These are phyloP conservation scores for Aeoliscus strigatus DNA, from an alignment of 2,797 vertebrate species.

Conservation along the genomic window DNA sequence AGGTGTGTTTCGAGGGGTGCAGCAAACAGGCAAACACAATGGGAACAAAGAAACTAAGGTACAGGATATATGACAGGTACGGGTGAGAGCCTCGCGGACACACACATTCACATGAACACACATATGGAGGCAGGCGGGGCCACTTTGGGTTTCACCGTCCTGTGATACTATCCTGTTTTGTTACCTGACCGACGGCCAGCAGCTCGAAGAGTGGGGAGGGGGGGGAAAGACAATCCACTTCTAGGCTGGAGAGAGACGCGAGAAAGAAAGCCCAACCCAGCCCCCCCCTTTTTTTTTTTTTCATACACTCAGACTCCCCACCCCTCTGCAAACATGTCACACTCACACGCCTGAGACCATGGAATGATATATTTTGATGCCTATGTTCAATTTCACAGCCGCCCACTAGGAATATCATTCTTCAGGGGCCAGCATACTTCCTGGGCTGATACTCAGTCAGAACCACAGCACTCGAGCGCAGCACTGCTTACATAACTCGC, in stretches of 20 bases:
- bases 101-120: conserved; percentile 68
- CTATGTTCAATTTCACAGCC: conserved; percentile 50
- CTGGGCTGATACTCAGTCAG: conserved; percentile 43
- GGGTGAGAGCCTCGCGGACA: conserved; percentile 79
- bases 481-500: conserved; percentile 57
- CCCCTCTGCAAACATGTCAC: conserved; percentile 62
- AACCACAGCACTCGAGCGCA: conserved; percentile 23
- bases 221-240: conserved; percentile 70
- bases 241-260: conserved; percentile 80
- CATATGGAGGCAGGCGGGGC: conserved; percentile 75
- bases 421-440: conserved; percentile 40
- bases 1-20: conserved; percentile 61
- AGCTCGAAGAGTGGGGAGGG: conserved; percentile 63
- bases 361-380: conserved; percentile 51
- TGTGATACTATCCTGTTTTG: conserved; percentile 83
- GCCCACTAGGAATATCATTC: conserved; percentile 41
- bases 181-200: conserved; percentile 80
- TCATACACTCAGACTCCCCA: conserved; percentile 42
- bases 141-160: conserved; percentile 80
- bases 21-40: conserved; percentile 77
- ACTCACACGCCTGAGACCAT: conserved; percentile 55
- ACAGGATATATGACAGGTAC: conserved; percentile 87
- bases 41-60: conserved; percentile 69
- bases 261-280: conserved; percentile 72
- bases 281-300: conserved; percentile 18